phyloP scores from a whole-genome alignment of 35 echinoderm and acorn worm species.

The Stichopus chloronotus region DNA sequence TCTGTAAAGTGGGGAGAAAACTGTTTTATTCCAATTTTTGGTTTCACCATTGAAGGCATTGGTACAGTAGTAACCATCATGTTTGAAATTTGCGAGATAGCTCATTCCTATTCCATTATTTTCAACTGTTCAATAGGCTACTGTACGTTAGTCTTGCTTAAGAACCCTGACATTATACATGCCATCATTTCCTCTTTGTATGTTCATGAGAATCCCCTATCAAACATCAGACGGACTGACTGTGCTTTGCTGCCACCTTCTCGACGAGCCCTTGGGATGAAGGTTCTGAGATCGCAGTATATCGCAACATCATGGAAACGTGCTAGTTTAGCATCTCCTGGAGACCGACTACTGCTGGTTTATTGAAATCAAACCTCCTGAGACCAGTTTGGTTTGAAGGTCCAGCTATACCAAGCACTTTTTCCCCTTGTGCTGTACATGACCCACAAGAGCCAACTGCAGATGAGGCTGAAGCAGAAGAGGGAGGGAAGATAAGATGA shows the following conservation, averaged over 20 bases:
- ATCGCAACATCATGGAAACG: slow-evolving; percentile 22
- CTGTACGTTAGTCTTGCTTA: not conserved
- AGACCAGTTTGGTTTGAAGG: slow-evolving; percentile 47
- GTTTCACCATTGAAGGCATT: not conserved
- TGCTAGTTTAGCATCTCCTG: not conserved
- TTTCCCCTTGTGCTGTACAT: not conserved
- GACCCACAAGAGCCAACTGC: not conserved
- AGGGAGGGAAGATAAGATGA: not conserved
- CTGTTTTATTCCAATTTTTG: not conserved
- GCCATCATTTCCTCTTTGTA: not conserved
- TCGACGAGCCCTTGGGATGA: slow-evolving; percentile 42
- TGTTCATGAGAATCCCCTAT: slow-evolving; percentile 54
- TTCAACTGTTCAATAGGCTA: not conserved
- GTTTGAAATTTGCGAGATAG: not conserved
- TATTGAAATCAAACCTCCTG: not conserved
- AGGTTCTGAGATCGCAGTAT: slow-evolving; percentile 35
- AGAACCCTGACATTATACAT: not conserved
- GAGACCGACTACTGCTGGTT: slow-evolving; percentile 41
- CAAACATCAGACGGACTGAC: slow-evolving; percentile 54
- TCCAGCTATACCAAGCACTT: slow-evolving; percentile 2
- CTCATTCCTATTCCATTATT: not conserved
- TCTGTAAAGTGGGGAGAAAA: not conserved
- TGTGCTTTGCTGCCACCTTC: slow-evolving; percentile 67
- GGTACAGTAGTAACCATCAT: not conserved
- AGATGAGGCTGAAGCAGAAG: not conserved